A percentile compares a stretch with the other conserved stretches of the same genome.
Evolutionary conservation across 92 coral and sea anemone genomes (phyloP).

Genomic region (Epizoanthus scotinus): DNA sequence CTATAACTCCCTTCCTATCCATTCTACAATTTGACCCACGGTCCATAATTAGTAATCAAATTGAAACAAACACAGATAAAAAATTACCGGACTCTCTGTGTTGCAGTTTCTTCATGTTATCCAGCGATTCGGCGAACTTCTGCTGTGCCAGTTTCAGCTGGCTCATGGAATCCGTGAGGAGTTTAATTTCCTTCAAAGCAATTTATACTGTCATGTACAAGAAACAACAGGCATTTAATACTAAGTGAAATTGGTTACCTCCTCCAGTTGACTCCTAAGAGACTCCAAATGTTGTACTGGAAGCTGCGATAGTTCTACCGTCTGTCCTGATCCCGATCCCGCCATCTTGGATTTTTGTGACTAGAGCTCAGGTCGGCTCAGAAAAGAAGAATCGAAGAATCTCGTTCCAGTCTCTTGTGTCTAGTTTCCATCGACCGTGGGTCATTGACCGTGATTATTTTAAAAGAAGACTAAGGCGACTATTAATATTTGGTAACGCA

Average conservation of each 20-base stretch:
- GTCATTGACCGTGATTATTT: too few species aligned
- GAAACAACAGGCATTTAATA: background rate
- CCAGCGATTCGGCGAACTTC: conserved; percentile 89
- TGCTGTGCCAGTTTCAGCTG: conserved; percentile 94
- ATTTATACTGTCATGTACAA: background rate
- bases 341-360: conserved; percentile 67
- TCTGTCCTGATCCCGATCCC: conserved; percentile 68
- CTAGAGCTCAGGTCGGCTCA: conserved; percentile 1
- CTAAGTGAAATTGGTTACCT: conserved; percentile 50
- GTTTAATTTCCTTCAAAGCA: conserved; percentile 79
- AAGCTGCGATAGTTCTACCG: conserved; percentile 88
- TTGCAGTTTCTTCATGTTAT: conserved; percentile 79
- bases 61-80: background rate
- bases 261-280: conserved; percentile 88
- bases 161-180: conserved; percentile 87
- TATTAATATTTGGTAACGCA: too few species aligned
- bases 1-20: background rate
- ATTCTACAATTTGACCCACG: background rate
- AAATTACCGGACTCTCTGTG: conserved; percentile 67
- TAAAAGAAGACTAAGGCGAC: too few species aligned
- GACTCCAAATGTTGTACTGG: conserved; percentile 87
- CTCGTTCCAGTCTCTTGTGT: conserved; percentile 9
- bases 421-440: too few species aligned
- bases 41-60: background rate
- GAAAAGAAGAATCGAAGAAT: background rate